Base-by-base conservation (phyloP, 2,888 invertebrate genomes). In the Muscina levida region DNA sequence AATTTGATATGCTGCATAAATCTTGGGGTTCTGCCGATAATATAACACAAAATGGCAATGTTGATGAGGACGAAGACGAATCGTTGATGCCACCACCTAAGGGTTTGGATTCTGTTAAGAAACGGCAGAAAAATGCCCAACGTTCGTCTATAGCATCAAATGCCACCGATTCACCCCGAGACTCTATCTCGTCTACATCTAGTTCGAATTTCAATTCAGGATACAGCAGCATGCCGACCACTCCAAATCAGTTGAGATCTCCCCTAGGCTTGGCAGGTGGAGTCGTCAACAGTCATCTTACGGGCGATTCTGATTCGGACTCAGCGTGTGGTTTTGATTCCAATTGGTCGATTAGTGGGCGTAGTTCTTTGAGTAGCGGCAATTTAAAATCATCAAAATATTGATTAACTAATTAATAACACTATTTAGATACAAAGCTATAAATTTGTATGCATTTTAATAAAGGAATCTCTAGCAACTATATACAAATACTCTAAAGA, bases 11-110 rank as follows among this genome's bases (percentile, higher is more conserved):
- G 87, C 92, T 96, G 24, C 95, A 95, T 88, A 97, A 97, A 91
- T 94, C 93, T 26, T 97, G 97, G 97, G 97, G 97, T 26, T 97
- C 97, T 0, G 97, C 96, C 0, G 97, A 97, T 87, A 97, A 96
- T 88, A 93, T 97, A 83, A 93, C 93, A 87, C 95, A 95, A 10
- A 85, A n/a, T n/a, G n/a, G n/a, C n/a, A n/a, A n/a, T 26, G 48
- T 76, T 1, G 65, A 72, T 10, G 59, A 75, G 3, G 75, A 57
- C 5, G 85, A 87, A n/a, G 84, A 76, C 37, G 83, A 83, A 48
- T 57, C 84, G 2, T 79, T 92, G 82, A 96, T 96, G 95, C 95
- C 95, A 11, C 95, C 96, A 5, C 95, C 95, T 0, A 94, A 94
- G 88, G 94, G 93, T 87, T 93, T 92, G 68, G 93, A 93, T 48